Conservation (phyloP, 2,113 vertebrate species). For the Glaucidium brasilianum region DNA sequence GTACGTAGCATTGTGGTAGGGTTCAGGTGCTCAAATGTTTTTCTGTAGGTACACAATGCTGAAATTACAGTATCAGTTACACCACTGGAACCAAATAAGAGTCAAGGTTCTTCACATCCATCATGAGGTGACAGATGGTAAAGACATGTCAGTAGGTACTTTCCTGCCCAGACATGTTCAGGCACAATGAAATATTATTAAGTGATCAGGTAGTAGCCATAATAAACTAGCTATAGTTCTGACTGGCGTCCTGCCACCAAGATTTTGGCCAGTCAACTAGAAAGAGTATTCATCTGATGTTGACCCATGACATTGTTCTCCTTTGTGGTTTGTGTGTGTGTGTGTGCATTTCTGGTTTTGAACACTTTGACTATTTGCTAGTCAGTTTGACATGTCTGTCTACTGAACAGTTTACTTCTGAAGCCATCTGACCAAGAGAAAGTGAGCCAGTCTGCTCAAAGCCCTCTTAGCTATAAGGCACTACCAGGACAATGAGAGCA, state of each 20-base stretch:
- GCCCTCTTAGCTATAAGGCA: background rate
- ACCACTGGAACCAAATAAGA: background rate
- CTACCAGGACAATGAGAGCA: background rate
- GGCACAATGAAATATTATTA: background rate
- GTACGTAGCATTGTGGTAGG: background rate
- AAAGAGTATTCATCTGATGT: slow-evolving; percentile 7
- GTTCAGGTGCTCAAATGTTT: background rate
- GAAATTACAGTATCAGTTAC: background rate
- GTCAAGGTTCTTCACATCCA: background rate
- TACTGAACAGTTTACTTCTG: background rate
- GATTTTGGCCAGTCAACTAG: background rate
- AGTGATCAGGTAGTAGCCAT: background rate
- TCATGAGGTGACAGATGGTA: background rate
- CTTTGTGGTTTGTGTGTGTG: background rate
- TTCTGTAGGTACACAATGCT: background rate
- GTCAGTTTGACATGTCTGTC: background rate
- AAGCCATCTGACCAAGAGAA: background rate
- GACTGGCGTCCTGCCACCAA: background rate
- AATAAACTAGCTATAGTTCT: background rate
- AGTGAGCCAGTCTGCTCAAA: background rate
- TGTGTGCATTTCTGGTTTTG: background rate
- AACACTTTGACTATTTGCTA: background rate
- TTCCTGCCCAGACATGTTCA: slow-evolving; percentile 36
- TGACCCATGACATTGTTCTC: background rate
- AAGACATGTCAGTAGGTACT: background rate